Percentiles rank a stretch among this genome's conserved stretches.
These are phyloP conservation scores for Apistogramma diplotaenia DNA, from an alignment of 2,113 vertebrate species.

Conservation along the genomic window DNA sequence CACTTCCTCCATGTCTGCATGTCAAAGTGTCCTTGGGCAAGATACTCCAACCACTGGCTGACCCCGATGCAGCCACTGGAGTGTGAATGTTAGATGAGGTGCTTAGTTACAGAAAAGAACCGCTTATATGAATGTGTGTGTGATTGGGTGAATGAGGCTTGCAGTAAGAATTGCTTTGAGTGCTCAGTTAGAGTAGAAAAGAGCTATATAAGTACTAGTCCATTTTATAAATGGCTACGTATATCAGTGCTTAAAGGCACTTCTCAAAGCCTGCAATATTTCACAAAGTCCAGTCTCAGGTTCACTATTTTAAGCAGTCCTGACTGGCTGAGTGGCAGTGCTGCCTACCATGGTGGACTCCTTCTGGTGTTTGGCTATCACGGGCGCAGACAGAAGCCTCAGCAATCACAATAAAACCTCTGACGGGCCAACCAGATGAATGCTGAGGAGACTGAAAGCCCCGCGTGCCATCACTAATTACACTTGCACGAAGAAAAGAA, in stretches of 20 bases:
- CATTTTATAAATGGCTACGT: background rate
- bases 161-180: background rate
- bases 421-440: slow-evolving; percentile 27
- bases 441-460: slow-evolving; percentile 36
- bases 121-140: background rate
- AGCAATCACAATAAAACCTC: slow-evolving; percentile 50
- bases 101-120: background rate
- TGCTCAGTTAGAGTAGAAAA: background rate
- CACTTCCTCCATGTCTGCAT: background rate
- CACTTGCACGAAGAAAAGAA: slow-evolving; percentile 46
- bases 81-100: background rate
- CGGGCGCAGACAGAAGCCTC: slow-evolving; percentile 35
- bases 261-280: background rate
- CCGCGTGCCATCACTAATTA: slow-evolving; percentile 59
- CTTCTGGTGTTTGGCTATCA: background rate
- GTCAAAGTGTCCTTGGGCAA: background rate
- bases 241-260: background rate
- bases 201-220: background rate
- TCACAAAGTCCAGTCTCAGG: background rate
- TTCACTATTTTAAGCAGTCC: background rate
- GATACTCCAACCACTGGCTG: background rate
- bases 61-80: background rate
- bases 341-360: background rate
- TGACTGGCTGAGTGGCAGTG: background rate
- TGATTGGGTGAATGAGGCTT: background rate